Conservation (phyloP, 2,113 vertebrate genomes). For the Brachypteracias leptosomus region DNA sequence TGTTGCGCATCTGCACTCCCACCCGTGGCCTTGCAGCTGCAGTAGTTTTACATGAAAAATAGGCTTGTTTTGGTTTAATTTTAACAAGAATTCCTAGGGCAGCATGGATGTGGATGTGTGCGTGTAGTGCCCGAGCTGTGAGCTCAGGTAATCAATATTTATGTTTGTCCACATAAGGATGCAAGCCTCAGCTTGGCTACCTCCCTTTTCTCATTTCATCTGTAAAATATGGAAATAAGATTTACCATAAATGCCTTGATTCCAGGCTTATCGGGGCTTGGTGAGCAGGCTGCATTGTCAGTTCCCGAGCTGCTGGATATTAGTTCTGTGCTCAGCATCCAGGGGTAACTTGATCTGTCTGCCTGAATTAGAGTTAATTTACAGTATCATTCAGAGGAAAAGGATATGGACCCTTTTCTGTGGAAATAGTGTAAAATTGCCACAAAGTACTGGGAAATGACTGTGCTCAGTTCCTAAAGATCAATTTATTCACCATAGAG, state of each 20-base stretch:
- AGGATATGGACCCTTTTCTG: not conserved
- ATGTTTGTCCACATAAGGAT: not conserved
- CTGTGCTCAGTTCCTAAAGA: slow-evolving; percentile 11
- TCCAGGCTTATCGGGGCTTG: not conserved
- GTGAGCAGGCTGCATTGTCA: not conserved
- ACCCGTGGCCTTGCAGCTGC: not conserved
- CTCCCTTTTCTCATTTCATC: not conserved
- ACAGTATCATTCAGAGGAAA: not conserved
- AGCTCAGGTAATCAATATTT: not conserved
- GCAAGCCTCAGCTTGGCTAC: not conserved
- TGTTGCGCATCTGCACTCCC: not conserved
- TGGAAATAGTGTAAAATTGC: slow-evolving; percentile 47
- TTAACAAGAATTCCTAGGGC: not conserved
- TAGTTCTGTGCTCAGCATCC: not conserved
- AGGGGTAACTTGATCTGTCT: not conserved
- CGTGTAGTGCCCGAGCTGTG: not conserved
- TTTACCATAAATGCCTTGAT: not conserved
- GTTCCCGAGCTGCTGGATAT: not conserved
- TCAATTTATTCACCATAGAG: not conserved
- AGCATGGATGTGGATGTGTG: accelerated
- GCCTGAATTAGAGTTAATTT: slow-evolving; percentile 14
- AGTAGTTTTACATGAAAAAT: not conserved
- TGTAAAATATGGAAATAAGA: not conserved
- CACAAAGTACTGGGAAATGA: slow-evolving; percentile 32
- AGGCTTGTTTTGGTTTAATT: not conserved